Base-by-base conservation (phyloP, 2,888 invertebrate genomes). In the Choreutis nemorana region DNA sequence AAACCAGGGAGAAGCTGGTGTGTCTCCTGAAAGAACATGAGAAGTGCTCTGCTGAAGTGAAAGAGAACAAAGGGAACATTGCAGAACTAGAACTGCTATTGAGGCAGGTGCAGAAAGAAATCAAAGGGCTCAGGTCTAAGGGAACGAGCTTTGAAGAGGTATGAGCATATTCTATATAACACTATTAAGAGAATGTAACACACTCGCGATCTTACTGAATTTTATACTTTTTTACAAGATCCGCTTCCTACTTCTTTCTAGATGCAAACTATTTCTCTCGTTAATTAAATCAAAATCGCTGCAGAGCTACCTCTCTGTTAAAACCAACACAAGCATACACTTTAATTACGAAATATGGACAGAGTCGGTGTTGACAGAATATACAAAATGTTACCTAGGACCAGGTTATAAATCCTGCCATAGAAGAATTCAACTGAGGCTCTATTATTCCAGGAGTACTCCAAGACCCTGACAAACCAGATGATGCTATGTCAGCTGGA, bases 401-500 rank as follows among this genome's bases (percentile, higher is more conserved):
- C n/a, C n/a, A n/a, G n/a, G n/a, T n/a, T n/a, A n/a, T n/a, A n/a
- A n/a, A n/a, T n/a, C n/a, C n/a, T n/a, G n/a, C n/a, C n/a, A 8
- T 20, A 20, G n/a, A 20, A 25, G 2, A 10, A 18, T 12, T 24
- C 7, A 16, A 11, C n/a, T 18, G 21, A n/a, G n/a, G n/a, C n/a
- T n/a, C n/a, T n/a, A n/a, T n/a, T 18, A 8, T 24, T 22, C 0
- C 40, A 73, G 71, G 68, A 62, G 14, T 55, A 55, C 30, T 52
- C 55, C 1, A 63, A 55, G 31, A 59, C 63, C 1, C 36, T 70
- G 14, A 58, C 59, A 7, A 68, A 68, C 30, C 71, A 73, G 41
- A 66, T 62, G 4, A 41, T 70, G 41, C 79, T 89, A 9, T 73
- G 81, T 10, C 87, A 86, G 36, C 59, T 91, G 32, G 89, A 90